Conservation (phyloP, 2,888 invertebrate species). For the Alsophila aescularia region DNA sequence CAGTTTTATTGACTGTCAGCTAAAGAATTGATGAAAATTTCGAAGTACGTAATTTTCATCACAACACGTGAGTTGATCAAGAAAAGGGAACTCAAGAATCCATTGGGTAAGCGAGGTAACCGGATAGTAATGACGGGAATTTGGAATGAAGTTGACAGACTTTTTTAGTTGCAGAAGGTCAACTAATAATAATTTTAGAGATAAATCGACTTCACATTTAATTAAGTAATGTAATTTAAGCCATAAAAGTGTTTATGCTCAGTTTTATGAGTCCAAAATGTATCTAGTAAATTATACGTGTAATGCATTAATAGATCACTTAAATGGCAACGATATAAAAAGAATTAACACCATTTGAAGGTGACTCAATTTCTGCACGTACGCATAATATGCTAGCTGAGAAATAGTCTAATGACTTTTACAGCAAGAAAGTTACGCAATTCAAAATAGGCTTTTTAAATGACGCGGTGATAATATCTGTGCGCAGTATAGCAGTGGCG, state of each 20-base stretch:
- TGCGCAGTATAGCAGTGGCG: too few relatives aligned
- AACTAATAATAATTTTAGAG: neutral
- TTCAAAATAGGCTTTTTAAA: neutral
- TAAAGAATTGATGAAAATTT: too few relatives aligned
- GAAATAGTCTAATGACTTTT: conserved; percentile 12
- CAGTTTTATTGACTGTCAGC: too few relatives aligned
- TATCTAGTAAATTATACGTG: conserved; percentile 17
- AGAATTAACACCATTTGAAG: conserved; percentile 22
- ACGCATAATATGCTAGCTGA: conserved; percentile 10
- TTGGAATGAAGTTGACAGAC: too few relatives aligned
- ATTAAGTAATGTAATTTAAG: neutral
- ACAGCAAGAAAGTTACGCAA: conserved; percentile 2
- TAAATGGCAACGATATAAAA: conserved; percentile 20
- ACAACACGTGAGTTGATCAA: too few relatives aligned
- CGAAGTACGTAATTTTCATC: too few relatives aligned
- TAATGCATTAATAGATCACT: conserved; percentile 26
- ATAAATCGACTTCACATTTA: neutral
- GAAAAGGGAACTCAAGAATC: too few relatives aligned
- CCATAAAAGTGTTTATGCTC: conserved; percentile 13
- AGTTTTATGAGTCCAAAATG: conserved; percentile 9
- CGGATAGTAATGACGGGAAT: too few relatives aligned
- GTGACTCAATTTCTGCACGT: conserved; percentile 18
- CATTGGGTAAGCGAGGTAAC: too few relatives aligned
- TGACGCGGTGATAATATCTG: neutral
- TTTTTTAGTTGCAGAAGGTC: too few relatives aligned